Evolutionary conservation across 2,888 invertebrate genomes (phyloP), one percentile per base, ranked within the genome.

Genomic region (Eristalis arbustorum): DNA sequence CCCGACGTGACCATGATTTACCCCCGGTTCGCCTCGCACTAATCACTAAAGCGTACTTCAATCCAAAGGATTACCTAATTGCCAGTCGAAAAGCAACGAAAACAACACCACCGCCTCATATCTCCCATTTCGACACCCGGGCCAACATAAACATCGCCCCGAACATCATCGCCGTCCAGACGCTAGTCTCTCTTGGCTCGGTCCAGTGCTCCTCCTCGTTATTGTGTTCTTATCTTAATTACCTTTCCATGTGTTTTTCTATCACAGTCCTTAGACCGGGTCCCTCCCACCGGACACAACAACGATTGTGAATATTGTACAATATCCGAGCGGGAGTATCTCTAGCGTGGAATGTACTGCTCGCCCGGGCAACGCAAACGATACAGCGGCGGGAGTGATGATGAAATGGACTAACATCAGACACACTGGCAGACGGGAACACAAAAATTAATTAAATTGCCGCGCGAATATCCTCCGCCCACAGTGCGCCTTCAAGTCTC

Each of bases 361-460:
- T 25, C 25, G 22, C 23, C 22, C 8, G 3, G n/a, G 23, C 18
- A 22, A 23, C 57, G 57, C 31, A 8, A 31, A 31, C 31, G 31
- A 31, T 31, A 31, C 31, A 31, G 8, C 1, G 31, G 0, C 10
- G 5, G 57, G 13, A 23, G 34, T n/a, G 6, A 8, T 22, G 13
- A 76, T 67, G 67, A 28, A 18, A 77, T 72, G 71, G 66, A 82
- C 82, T 67, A 69, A 69, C 71, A 73, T 40, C 78, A 73, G 73
- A 83, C 68, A 78, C 34, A 83, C 59, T 61, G 68, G 82, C 85
- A 73, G 82, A 82, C 73, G 64, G 59, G 69, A 73, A 74, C 69
- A 77, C 23, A 85, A 82, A 82, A 81, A 82, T 82, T 84, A 82
- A 85, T 85, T 85, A 85, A 85, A 85, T 85, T 85, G 72, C 76